Percentiles rank a stretch among this genome's conserved stretches.
These are phyloP conservation scores for Cuniculus paca DNA, from an alignment of 2,797 vertebrate species.

Conservation along the genomic window DNA sequence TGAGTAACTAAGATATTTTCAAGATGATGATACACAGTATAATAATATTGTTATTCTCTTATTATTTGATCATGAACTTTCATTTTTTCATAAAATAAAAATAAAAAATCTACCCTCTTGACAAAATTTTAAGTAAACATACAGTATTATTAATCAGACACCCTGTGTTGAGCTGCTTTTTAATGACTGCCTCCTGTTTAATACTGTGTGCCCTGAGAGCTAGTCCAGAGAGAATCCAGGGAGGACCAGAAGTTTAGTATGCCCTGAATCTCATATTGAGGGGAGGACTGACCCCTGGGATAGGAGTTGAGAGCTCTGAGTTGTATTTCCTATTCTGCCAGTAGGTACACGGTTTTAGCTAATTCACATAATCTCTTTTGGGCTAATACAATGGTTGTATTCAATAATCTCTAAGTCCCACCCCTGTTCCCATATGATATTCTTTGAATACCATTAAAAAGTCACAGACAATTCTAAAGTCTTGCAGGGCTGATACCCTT, in stretches of 20 bases:
- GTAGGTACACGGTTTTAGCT: background rate
- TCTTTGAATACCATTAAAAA: conserved; percentile 30
- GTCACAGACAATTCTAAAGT: background rate
- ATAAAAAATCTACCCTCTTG: background rate
- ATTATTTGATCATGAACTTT: background rate
- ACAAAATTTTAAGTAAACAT: background rate
- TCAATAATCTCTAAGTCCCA: conserved; percentile 10
- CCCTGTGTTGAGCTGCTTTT: background rate
- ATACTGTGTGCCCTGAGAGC: no score
- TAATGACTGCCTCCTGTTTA: background rate
- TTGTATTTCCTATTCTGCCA: background rate
- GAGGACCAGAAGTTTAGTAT: background rate
- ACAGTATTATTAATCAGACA: background rate
- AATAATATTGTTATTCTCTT: background rate
- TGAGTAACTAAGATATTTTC: background rate
- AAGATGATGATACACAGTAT: background rate
- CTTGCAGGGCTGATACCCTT: background rate
- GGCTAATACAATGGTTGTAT: background rate
- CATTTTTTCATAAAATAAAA: background rate
- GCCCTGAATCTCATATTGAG: background rate
- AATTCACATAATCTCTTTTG: conserved; percentile 21
- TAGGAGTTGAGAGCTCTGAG: background rate
- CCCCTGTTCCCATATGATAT: background rate
- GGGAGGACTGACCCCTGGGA: background rate
- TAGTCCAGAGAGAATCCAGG: background rate